Evolutionary conservation across 2,888 invertebrate genomes (phyloP).

Genomic region (Suillia variegata): DNA sequence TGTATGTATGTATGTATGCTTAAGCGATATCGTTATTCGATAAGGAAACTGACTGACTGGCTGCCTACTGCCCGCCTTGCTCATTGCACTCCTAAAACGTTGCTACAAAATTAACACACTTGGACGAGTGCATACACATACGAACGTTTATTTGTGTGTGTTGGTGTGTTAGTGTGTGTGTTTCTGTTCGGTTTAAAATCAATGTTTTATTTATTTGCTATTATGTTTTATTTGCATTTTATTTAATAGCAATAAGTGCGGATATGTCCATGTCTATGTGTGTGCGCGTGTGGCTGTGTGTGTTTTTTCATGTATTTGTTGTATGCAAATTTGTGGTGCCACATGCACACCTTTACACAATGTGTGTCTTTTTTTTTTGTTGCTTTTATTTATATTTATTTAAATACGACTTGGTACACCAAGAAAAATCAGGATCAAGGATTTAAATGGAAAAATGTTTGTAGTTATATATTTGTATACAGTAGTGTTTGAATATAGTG

Average conservation of each 20-base stretch:
- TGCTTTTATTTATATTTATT: slow-evolving; percentile 6
- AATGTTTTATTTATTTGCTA: slow-evolving; percentile 11
- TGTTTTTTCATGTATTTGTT: background rate
- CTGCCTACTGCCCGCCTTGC: no score
- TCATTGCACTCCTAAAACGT: no score
- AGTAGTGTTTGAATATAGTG: no score
- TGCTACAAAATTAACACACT: background rate
- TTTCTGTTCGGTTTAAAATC: background rate
- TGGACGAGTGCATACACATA: background rate
- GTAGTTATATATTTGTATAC: no score
- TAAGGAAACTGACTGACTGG: no score
- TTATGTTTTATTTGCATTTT: slow-evolving; percentile 8
- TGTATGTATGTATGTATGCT: background rate
- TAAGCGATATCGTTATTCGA: background rate
- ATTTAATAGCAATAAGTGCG: slow-evolving; percentile 4
- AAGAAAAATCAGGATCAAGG: no score
- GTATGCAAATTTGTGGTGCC: no score
- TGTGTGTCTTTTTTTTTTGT: background rate
- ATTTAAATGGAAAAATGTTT: no score
- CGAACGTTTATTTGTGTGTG: no score
- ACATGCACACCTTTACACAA: background rate
- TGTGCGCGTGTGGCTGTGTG: background rate
- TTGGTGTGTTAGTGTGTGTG: no score
- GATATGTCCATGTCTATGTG: background rate
- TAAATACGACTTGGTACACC: no score